Evolutionary conservation across 2,113 vertebrate genomes (phyloP).

Genomic region (Psilopsiagon aymara): DNA sequence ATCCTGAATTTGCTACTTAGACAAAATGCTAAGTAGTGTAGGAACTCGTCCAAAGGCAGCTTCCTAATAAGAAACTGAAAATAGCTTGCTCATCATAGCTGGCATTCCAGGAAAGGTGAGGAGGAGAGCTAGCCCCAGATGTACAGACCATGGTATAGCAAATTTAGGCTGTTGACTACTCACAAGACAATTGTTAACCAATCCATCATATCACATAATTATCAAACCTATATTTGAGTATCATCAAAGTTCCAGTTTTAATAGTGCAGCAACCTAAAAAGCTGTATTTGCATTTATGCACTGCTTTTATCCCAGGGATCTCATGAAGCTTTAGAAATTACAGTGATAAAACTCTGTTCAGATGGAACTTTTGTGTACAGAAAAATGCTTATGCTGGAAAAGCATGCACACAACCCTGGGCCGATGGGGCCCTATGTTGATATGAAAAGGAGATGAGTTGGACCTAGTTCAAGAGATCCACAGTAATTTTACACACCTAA

Average conservation of each 20-base stretch:
- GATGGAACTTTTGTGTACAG: neutral
- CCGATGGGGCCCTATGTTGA: constrained; percentile 9
- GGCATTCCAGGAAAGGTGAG: constrained; percentile 42
- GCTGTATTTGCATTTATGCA: neutral
- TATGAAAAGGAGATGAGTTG: constrained; percentile 42
- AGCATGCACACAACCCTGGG: constrained; percentile 31
- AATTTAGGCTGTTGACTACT: constrained; percentile 8
- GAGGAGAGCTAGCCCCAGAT: neutral
- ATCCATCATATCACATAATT: neutral
- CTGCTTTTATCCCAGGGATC: neutral
- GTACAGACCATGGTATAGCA: neutral
- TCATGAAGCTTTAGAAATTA: neutral
- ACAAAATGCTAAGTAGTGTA: constrained; percentile 53
- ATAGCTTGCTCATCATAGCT: constrained; percentile 66
- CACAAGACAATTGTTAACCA: neutral
- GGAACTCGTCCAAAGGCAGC: constrained; percentile 59
- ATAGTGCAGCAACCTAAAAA: neutral
- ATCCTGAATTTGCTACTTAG: constrained; percentile 36
- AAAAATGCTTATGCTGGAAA: constrained; percentile 1
- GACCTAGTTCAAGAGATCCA: constrained; percentile 43
- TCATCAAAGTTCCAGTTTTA: neutral
- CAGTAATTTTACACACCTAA: constrained; percentile 44
- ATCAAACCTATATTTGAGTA: neutral
- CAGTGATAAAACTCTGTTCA: neutral
- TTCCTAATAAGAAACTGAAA: constrained; percentile 63